Percentiles rank a stretch among this genome's conserved stretches.
These are phyloP conservation scores for Arizona elegans DNA, from an alignment of 2,113 vertebrate species.

Conservation along the genomic window DNA sequence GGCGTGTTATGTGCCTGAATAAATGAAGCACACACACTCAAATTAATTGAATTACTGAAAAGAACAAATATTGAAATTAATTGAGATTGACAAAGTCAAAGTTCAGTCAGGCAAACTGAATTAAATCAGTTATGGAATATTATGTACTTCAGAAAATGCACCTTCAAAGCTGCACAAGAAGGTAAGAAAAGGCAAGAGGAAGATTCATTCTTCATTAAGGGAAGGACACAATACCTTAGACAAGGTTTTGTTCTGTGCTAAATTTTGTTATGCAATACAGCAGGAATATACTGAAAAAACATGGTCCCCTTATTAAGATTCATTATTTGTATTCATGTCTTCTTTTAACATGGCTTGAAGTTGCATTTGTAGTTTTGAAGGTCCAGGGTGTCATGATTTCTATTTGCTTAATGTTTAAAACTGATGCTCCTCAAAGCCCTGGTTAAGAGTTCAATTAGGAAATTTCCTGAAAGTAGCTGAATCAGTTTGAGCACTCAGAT, in stretches of 20 bases:
- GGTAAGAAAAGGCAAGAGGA: neutral
- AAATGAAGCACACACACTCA: slow-evolving; percentile 11
- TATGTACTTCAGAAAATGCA: neutral
- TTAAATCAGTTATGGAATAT: slow-evolving; percentile 20
- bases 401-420: neutral
- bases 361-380: neutral
- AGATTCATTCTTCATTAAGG: neutral
- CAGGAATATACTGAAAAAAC: neutral
- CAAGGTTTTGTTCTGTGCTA: neutral
- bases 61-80: slow-evolving; percentile 32
- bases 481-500: neutral
- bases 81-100: slow-evolving; percentile 28
- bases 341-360: neutral
- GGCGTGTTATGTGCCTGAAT: slow-evolving; percentile 1
- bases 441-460: neutral
- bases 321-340: neutral
- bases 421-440: neutral
- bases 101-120: slow-evolving; percentile 11
- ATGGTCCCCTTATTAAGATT: neutral
- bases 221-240: neutral
- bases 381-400: neutral
- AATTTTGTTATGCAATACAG: neutral
- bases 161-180: neutral
- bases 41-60: slow-evolving; percentile 33
- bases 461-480: neutral